phyloP scores from a whole-genome alignment of 2,888 invertebrate genomes.

The Acheta domesticus region DNA sequence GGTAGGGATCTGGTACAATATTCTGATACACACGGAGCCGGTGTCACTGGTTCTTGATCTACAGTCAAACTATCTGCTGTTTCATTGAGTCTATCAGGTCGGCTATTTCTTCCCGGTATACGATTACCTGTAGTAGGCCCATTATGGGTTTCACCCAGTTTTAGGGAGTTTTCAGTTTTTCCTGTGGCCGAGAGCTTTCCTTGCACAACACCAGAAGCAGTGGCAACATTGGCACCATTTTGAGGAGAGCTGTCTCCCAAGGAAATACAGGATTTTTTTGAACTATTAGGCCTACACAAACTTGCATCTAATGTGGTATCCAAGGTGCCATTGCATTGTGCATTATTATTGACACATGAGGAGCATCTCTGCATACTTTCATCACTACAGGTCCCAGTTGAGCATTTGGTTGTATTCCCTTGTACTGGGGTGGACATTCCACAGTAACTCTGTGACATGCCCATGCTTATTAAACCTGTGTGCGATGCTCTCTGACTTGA shows the following conservation, averaged over 20 bases:
- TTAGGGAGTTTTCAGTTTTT: neutral
- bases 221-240: neutral
- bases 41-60: neutral
- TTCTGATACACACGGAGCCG: neutral
- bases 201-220: neutral
- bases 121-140: neutral
- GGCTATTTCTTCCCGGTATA: neutral
- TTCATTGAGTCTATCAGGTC: neutral
- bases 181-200: neutral
- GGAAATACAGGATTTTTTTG: neutral
- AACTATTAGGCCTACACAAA: neutral
- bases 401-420: constrained; percentile 3
- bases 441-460: constrained; percentile 31
- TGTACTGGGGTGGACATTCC: neutral
- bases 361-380: constrained; percentile 23
- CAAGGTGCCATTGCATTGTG: constrained; percentile 12
- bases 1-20: constrained; percentile 28
- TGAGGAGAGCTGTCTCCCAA: constrained; percentile 4
- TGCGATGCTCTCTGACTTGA: constrained; percentile 24
- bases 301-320: neutral
- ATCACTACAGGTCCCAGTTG: neutral
- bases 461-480: constrained; percentile 28
- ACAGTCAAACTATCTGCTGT: neutral
- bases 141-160: neutral
- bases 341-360: constrained; percentile 32